phyloP scores from a whole-genome alignment of 2,113 vertebrate genomes.

The Cepphus grylle region DNA sequence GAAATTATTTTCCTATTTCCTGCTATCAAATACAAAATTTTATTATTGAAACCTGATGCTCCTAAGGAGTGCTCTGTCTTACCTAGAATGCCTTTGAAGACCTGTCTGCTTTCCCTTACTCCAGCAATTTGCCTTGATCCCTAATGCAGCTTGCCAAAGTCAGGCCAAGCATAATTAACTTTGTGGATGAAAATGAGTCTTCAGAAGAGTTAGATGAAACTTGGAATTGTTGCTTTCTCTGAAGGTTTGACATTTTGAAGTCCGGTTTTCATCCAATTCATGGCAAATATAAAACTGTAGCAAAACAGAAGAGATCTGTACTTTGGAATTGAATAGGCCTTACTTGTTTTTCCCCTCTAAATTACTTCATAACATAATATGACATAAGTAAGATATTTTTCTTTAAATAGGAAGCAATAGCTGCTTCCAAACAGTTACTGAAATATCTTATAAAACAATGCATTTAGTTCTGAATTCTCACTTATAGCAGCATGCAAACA shows the following conservation, averaged over 20 bases:
- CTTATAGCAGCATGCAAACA: background rate
- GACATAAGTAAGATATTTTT: background rate
- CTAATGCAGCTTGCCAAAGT: background rate
- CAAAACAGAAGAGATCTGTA: background rate
- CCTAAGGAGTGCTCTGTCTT: slow-evolving; percentile 40
- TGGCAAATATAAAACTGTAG: background rate
- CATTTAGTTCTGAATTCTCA: background rate
- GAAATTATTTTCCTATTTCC: slow-evolving; percentile 62
- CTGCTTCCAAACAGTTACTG: background rate
- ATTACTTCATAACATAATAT: background rate
- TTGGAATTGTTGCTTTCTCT: slow-evolving; percentile 4
- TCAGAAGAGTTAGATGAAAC: background rate
- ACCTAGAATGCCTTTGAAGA: slow-evolving; percentile 55
- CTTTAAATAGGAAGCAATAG: background rate
- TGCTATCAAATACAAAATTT: slow-evolving; percentile 48
- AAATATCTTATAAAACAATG: background rate
- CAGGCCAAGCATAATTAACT: slow-evolving; percentile 43
- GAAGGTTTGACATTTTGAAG: background rate
- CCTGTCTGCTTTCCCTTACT: slow-evolving; percentile 39
- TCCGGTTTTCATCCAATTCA: background rate
- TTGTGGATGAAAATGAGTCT: slow-evolving; percentile 32
- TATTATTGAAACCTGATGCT: slow-evolving; percentile 40
- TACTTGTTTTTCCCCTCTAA: background rate
- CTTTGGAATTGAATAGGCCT: background rate
- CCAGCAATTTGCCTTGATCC: slow-evolving; percentile 45